phyloP scores from a whole-genome alignment of 2,797 vertebrate species.

The Spinus olivaceus region DNA sequence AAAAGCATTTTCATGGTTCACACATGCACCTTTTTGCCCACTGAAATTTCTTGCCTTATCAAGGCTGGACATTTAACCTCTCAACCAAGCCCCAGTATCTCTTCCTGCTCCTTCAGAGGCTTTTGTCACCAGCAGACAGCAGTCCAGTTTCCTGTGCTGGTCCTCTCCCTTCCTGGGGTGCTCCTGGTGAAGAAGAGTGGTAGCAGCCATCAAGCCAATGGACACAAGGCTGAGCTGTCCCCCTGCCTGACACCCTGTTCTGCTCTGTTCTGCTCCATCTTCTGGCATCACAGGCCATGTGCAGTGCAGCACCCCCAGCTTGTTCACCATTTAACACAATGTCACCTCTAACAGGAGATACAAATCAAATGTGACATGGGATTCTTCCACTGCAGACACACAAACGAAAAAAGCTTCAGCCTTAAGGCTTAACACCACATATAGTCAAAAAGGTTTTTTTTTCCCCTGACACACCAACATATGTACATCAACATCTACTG shows the following conservation, averaged over 20 bases:
- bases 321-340: background rate
- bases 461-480: background rate
- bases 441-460: rapidly evolving
- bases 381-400: background rate
- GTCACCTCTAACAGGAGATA: background rate
- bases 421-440: background rate
- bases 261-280: background rate
- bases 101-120: background rate
- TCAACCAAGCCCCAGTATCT: background rate
- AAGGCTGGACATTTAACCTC: background rate
- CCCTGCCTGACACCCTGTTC: rapidly evolving
- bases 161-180: background rate
- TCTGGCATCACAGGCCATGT: rapidly evolving
- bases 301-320: background rate
- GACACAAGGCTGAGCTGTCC: background rate
- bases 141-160: background rate
- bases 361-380: background rate
- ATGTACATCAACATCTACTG: background rate
- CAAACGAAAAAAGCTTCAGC: background rate
- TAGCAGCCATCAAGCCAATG: rapidly evolving
- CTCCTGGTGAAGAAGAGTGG: background rate
- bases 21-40: rapidly evolving
- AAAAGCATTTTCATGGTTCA: background rate
- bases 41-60: background rate
- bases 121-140: background rate